Evolutionary conservation across 1,140 invertebrate species (phyloP).

Genomic region (Luehdorfia chinensis): DNA sequence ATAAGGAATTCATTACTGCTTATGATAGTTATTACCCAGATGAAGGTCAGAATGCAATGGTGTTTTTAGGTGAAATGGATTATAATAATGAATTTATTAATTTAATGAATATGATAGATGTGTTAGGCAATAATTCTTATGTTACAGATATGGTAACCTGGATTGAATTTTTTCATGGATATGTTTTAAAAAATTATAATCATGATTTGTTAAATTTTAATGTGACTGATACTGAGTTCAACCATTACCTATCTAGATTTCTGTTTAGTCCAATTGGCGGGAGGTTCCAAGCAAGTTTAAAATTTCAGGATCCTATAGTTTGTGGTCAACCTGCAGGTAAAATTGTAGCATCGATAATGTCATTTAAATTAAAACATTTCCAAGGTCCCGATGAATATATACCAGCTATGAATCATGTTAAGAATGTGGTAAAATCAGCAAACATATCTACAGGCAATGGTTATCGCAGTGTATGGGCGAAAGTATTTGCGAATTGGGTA

Average conservation of each 20-base stretch:
- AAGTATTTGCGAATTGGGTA: constrained; percentile 85
- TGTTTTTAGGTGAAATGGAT: constrained; percentile 83
- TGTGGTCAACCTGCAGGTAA: constrained; percentile 79
- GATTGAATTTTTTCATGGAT: constrained; percentile 80
- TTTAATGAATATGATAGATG: constrained; percentile 77
- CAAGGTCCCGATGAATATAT: constrained; percentile 81
- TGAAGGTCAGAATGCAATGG: constrained; percentile 80
- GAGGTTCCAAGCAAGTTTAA: constrained; percentile 83
- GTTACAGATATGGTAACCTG: constrained; percentile 80
- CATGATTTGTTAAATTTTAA: constrained; percentile 70
- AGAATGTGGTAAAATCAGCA: constrained; percentile 75
- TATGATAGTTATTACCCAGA: constrained; percentile 80
- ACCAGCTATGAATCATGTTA: constrained; percentile 84
- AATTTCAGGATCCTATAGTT: constrained; percentile 78
- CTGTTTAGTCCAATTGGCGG: constrained; percentile 83
- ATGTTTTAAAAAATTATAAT: constrained; percentile 75
- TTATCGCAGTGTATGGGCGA: constrained; percentile 82
- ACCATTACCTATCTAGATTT: constrained; percentile 82
- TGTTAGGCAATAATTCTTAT: constrained; percentile 76
- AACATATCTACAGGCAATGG: constrained; percentile 79
- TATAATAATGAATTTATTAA: constrained; percentile 81
- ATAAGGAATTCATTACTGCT: constrained; percentile 79
- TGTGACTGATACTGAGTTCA: constrained; percentile 77
- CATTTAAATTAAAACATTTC: constrained; percentile 81
- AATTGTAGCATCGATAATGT: constrained; percentile 79